phyloP scores from a whole-genome alignment of 2,113 vertebrate species.

The Platichthys flesus region DNA sequence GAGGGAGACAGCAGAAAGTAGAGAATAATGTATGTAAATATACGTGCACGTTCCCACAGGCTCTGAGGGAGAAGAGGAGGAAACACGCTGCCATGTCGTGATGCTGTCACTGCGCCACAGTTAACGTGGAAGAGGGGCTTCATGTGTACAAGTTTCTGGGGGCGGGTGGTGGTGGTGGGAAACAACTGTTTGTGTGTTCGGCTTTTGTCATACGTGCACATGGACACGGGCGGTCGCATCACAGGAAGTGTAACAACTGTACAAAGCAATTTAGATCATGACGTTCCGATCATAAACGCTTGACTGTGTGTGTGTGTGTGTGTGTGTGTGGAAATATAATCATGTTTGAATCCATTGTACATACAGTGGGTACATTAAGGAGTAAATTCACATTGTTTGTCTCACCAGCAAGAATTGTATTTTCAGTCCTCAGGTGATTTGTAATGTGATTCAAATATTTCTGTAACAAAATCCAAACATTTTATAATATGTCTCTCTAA shows the following conservation, averaged over 20 bases:
- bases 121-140: slow-evolving; percentile 44
- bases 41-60: slow-evolving; percentile 35
- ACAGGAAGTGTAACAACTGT: slow-evolving; percentile 23
- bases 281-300: slow-evolving; percentile 24
- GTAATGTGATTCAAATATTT: too few relatives aligned
- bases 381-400: too few relatives aligned
- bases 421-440: too few relatives aligned
- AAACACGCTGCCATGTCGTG: slow-evolving; percentile 53
- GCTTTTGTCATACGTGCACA: slow-evolving; percentile 55
- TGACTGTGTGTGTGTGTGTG: slow-evolving; percentile 4
- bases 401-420: too few relatives aligned
- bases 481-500: too few relatives aligned
- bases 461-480: too few relatives aligned
- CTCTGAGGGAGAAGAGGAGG: slow-evolving; percentile 41
- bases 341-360: not conserved
- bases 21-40: slow-evolving; percentile 62
- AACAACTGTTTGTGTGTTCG: slow-evolving; percentile 60
- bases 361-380: not conserved
- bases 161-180: slow-evolving; percentile 4
- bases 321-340: not conserved
- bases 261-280: slow-evolving; percentile 59
- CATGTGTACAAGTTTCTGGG: slow-evolving; percentile 35
- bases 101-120: slow-evolving; percentile 63
- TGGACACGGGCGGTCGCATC: slow-evolving; percentile 44
- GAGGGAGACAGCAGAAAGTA: slow-evolving; percentile 36